These are phyloP conservation scores for Uria aalge DNA, from an alignment of 2,113 vertebrate genomes.

Conservation along the genomic window DNA sequence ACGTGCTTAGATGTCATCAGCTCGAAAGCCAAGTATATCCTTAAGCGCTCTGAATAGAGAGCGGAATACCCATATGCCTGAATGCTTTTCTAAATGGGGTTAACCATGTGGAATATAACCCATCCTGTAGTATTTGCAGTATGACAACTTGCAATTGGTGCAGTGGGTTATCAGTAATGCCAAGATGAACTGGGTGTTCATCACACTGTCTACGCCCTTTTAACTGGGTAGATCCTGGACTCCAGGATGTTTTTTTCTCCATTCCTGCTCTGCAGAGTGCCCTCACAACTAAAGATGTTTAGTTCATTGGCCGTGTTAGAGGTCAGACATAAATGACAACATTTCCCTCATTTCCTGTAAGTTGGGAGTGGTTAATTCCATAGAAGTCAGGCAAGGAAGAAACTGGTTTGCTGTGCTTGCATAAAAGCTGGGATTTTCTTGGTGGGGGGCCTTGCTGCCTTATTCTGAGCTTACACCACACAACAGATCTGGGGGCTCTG, in stretches of 20 bases:
- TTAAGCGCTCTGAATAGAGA: background rate
- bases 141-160: background rate
- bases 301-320: background rate
- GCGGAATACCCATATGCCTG: background rate
- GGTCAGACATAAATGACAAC: background rate
- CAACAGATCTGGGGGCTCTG: background rate
- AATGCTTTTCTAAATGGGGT: background rate
- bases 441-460: background rate
- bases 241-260: background rate
- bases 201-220: background rate
- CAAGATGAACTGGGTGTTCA: background rate
- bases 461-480: background rate
- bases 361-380: background rate
- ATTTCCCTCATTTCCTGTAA: background rate
- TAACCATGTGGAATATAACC: background rate
- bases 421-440: background rate
- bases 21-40: background rate
- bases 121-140: background rate
- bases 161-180: background rate
- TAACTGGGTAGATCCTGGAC: background rate
- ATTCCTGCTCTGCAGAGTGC: background rate
- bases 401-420: background rate
- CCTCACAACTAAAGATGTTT: background rate
- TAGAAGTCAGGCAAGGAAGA: background rate
- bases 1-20: background rate